These are phyloP conservation scores for Lissonota sp. DNA, from an alignment of 2,888 invertebrate species.

Conservation along the genomic window DNA sequence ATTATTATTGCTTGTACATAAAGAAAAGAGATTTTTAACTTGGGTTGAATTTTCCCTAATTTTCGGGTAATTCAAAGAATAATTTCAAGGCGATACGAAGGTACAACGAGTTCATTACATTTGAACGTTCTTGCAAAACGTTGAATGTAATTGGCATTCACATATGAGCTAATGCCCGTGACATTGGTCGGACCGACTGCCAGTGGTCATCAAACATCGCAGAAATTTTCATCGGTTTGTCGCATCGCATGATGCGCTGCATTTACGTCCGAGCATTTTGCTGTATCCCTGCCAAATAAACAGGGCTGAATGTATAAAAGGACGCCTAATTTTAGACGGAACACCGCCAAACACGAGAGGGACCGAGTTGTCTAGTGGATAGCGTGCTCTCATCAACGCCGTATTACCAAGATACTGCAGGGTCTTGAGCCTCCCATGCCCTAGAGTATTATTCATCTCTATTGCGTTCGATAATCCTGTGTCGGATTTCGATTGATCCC, in stretches of 20 bases:
- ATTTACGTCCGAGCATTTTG: conserved; percentile 2
- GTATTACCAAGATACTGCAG: too few species aligned
- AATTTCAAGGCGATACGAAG: too few species aligned
- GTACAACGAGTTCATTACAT: too few species aligned
- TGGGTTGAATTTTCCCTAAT: too few species aligned
- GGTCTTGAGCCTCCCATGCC: too few species aligned
- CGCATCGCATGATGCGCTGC: not conserved
- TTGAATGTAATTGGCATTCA: conserved; percentile 25
- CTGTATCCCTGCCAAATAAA: conserved; percentile 67
- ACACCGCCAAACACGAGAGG: conserved; percentile 10
- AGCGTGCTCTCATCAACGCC: too few species aligned
- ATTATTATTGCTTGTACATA: too few species aligned
- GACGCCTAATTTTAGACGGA: conserved; percentile 68
- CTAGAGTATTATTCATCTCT: too few species aligned
- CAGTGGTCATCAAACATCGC: not conserved
- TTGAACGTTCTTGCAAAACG: not conserved
- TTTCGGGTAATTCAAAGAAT: not conserved
- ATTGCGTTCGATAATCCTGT: too few species aligned
- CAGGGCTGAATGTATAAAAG: conserved; percentile 55
- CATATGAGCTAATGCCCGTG: conserved; percentile 29
- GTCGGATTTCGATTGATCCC: too few species aligned
- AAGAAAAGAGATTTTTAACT: too few species aligned
- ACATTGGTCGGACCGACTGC: conserved; percentile 28
- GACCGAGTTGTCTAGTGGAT: not conserved
- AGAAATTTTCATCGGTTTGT: conserved; percentile 17